Evolutionary conservation across 2,888 invertebrate genomes (phyloP).

Genomic region (Parascotia fuliginaria): DNA sequence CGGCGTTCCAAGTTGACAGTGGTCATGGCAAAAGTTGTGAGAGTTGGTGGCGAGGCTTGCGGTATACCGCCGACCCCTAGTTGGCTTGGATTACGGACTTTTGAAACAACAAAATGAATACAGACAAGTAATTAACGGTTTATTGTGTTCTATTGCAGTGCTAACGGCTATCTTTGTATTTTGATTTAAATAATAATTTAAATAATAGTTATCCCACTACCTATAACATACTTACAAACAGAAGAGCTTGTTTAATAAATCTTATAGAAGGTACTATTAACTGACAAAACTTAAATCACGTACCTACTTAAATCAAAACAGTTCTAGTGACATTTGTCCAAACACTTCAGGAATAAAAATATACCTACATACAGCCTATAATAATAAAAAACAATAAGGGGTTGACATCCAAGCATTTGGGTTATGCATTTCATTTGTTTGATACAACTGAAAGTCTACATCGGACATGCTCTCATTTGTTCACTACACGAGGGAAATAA

Average conservation of each 20-base stretch:
- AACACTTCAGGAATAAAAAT: not conserved
- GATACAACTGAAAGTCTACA: conserved; percentile 23
- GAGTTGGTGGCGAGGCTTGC: conserved; percentile 57
- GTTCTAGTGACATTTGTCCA: no score
- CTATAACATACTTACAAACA: no score
- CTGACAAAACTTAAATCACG: no score
- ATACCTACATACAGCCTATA: not conserved
- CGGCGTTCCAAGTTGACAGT: conserved; percentile 53
- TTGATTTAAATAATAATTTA: not conserved
- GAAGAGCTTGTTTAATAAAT: no score
- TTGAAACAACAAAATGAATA: conserved; percentile 45
- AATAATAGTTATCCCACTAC: no score
- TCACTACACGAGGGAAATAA: conserved; percentile 39
- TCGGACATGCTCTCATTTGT: conserved; percentile 37
- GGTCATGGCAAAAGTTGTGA: conserved; percentile 57
- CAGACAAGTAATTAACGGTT: conserved; percentile 37
- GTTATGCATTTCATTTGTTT: conserved; percentile 17
- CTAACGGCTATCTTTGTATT: conserved; percentile 1
- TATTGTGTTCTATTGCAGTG: conserved; percentile 28
- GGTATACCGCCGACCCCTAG: conserved; percentile 57
- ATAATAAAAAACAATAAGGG: not conserved
- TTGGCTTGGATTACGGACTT: conserved; percentile 57
- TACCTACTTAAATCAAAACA: no score
- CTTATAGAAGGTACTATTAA: no score
- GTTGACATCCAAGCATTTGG: conserved; percentile 2